Base-by-base conservation (phyloP, 1,140 invertebrate species). In the Chrysomallon squamiferum region DNA sequence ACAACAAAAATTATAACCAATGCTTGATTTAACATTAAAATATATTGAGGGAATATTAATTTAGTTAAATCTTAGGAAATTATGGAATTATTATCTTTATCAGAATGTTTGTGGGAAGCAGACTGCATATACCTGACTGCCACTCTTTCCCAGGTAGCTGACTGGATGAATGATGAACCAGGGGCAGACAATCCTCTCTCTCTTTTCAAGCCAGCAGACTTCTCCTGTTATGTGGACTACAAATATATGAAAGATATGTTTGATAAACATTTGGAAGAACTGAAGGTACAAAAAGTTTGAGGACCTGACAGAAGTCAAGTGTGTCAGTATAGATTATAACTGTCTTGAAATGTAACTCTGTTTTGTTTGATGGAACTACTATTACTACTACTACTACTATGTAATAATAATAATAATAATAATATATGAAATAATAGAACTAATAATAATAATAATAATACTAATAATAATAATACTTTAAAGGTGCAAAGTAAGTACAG, bases 181-280 rank as follows among this genome's bases (percentile, higher is more conserved):
- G 29, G 22, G 13, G 35, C 32, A 50, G 41, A 59, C 29, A 77
- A 71, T 35, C 73, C 73, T 25, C 56, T 80, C 2, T 5, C 20
- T n/a, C 29, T 41, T 15, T 68, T 72, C 59, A 32, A 63, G 11
- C 56, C 22, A 15, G 38, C 56, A 25, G 58, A 66, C 22, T 69
- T 67, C 33, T 94, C 92, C 90, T 88, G 90, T 82, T 95, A 94
- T 81, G 92, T 92, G 86, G 93, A 94, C 84, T 95, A 95, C 80
- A 94, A 94, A 85, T 90, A 93, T 84, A 88, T 94, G 83, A 86
- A 88, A 60, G 87, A 92, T 65, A 90, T 91, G 88, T 90, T 92
- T 76, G 72, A 86, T 72, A 83, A 87, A 63, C 85, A 90, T 59
- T 76, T 87, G 76, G 87, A 91, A 76, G 78, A 93, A 74, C 77